phyloP scores from a whole-genome alignment of 2,113 vertebrate species.

The Tringa solitaria region DNA sequence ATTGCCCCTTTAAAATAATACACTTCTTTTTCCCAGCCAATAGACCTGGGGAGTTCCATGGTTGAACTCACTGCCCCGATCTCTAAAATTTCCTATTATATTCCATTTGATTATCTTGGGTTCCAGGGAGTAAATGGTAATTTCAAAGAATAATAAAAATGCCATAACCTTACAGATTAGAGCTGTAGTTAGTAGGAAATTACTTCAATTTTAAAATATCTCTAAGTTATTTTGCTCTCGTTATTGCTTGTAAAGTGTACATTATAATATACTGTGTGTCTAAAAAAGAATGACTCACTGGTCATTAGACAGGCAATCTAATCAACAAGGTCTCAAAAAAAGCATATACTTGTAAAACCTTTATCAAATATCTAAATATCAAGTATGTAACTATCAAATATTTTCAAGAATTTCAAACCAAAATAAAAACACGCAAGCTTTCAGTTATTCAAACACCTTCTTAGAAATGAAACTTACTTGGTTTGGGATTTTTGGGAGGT shows the following conservation, averaged over 20 bases:
- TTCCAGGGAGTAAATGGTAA: not conserved
- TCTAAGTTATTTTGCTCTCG: not conserved
- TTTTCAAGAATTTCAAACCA: not conserved
- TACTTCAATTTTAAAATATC: not conserved
- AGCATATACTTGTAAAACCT: not conserved
- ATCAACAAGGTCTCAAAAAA: not conserved
- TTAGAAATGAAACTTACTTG: not conserved
- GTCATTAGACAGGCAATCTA: not conserved
- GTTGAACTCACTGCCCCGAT: not conserved
- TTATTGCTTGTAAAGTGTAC: not conserved
- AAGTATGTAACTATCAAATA: not conserved
- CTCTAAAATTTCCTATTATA: not conserved
- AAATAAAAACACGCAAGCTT: not conserved
- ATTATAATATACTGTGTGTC: not conserved
- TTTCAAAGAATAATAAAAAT: not conserved
- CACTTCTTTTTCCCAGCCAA: not conserved
- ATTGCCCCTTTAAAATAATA: not conserved
- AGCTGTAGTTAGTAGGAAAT: not conserved
- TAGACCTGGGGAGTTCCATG: not conserved
- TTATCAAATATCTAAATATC: not conserved
- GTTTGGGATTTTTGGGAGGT: not conserved
- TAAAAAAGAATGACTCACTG: not conserved
- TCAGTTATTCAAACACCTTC: not conserved
- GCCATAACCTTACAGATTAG: not conserved
- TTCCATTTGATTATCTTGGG: not conserved